phyloP scores from a whole-genome alignment of 2,888 invertebrate genomes.

The Axea sp. region DNA sequence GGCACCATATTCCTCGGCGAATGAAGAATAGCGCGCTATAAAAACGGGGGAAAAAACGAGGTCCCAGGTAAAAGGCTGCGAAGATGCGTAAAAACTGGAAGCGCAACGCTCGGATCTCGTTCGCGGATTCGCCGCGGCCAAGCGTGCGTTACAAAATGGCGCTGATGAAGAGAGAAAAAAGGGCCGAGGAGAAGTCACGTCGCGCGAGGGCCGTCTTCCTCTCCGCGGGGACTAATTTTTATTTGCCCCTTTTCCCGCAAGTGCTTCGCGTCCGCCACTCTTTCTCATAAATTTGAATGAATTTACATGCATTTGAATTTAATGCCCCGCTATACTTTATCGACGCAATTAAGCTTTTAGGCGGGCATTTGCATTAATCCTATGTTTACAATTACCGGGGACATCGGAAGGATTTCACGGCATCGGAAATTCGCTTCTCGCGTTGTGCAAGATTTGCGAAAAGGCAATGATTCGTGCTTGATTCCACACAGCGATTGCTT shows the following conservation, averaged over 20 bases:
- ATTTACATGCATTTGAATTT: slow-evolving; percentile 80
- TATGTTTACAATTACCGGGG: slow-evolving; percentile 79
- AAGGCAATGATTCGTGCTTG: slow-evolving; percentile 10
- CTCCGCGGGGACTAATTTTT: slow-evolving; percentile 79
- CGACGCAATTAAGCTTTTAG: slow-evolving; percentile 80
- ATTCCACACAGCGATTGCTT: too few species aligned
- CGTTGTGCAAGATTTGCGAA: slow-evolving; percentile 27
- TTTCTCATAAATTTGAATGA: slow-evolving; percentile 80
- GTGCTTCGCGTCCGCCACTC: slow-evolving; percentile 79
- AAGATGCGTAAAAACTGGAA: slow-evolving; percentile 60
- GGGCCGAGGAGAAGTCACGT: slow-evolving; percentile 70
- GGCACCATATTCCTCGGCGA: slow-evolving; percentile 25
- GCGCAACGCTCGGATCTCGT: slow-evolving; percentile 61
- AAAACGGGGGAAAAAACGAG: too few species aligned
- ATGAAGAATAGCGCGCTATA: slow-evolving; percentile 37
- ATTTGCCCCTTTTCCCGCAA: slow-evolving; percentile 78
- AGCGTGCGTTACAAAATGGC: slow-evolving; percentile 68
- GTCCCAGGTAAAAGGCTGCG: slow-evolving; percentile 46
- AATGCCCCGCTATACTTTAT: slow-evolving; percentile 79
- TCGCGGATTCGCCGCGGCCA: slow-evolving; percentile 64
- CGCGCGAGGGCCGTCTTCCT: slow-evolving; percentile 71
- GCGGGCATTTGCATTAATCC: slow-evolving; percentile 80
- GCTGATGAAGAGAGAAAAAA: slow-evolving; percentile 63
- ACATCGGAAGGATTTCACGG: slow-evolving; percentile 62
- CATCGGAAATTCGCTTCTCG: slow-evolving; percentile 50